Conservation (phyloP, 2,888 invertebrate genomes). For the Onchidella celtica region DNA sequence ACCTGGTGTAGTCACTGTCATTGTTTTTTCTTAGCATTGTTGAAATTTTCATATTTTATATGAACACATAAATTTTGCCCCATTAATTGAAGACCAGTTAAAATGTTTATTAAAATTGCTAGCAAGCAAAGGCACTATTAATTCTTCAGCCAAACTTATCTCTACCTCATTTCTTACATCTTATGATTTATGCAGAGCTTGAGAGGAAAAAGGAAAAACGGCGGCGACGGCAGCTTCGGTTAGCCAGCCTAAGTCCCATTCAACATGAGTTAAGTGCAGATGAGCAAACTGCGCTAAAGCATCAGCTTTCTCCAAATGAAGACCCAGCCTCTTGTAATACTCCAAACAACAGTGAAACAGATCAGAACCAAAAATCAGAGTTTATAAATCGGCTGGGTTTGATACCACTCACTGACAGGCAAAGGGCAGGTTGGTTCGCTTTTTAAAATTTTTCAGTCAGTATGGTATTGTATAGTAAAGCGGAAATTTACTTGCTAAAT, state of each 20-base stretch:
- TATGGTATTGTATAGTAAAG: too few species aligned
- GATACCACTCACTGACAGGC: neutral
- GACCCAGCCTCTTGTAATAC: neutral
- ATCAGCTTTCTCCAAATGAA: conserved; percentile 55
- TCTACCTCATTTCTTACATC: too few species aligned
- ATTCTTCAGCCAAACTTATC: too few species aligned
- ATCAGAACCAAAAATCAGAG: conserved; percentile 15
- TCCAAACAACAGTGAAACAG: too few species aligned
- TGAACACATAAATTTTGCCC: too few species aligned
- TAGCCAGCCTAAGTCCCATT: conserved; percentile 72
- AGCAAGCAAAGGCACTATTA: too few species aligned
- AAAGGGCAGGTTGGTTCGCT: conserved; percentile 43
- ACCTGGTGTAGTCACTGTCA: neutral
- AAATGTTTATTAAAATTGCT: too few species aligned
- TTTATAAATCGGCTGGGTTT: conserved; percentile 28
- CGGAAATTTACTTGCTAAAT: too few species aligned
- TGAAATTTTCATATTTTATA: too few species aligned
- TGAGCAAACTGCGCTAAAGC: conserved; percentile 43
- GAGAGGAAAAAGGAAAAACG: conserved; percentile 69
- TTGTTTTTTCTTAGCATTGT: too few species aligned
- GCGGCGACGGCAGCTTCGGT: conserved; percentile 67
- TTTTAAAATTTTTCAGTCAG: neutral
- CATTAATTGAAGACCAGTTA: too few species aligned
- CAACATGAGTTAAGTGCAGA: conserved; percentile 61
- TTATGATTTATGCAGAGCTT: conserved; percentile 63